phyloP scores from a whole-genome alignment of 2,888 invertebrate species.

The Phorcus lineatus region DNA sequence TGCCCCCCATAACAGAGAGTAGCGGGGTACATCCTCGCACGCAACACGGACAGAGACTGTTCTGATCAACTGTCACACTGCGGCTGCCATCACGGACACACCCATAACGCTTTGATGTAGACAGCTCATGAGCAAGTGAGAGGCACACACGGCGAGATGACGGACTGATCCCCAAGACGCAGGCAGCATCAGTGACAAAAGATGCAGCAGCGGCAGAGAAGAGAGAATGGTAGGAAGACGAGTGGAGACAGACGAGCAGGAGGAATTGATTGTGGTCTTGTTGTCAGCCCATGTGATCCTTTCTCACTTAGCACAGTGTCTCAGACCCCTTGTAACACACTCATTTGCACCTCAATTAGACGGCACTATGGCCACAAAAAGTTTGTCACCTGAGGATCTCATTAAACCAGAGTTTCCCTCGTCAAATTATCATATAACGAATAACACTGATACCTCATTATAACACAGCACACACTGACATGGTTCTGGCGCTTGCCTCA shows the following conservation, averaged over 20 bases:
- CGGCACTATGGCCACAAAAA: neutral
- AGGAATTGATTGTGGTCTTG: conserved; percentile 15
- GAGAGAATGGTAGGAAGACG: too few relatives aligned
- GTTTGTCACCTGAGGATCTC: neutral
- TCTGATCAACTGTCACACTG: neutral
- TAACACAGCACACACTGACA: too few relatives aligned
- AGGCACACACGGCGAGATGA: conserved; percentile 9
- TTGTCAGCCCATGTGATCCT: conserved; percentile 5
- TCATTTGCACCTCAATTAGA: conserved; percentile 18
- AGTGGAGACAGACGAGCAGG: neutral
- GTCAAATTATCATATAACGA: too few relatives aligned
- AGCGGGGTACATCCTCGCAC: neutral
- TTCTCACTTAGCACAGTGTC: neutral
- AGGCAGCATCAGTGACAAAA: conserved; percentile 9
- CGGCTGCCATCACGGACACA: neutral
- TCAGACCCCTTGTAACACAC: neutral
- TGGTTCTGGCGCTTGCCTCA: too few relatives aligned
- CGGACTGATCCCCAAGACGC: neutral
- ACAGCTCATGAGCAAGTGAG: neutral
- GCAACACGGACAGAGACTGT: neutral
- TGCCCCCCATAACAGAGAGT: conserved; percentile 1
- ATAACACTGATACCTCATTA: too few relatives aligned
- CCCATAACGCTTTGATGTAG: neutral
- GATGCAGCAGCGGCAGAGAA: neutral
- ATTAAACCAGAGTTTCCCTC: neutral